phyloP scores from a whole-genome alignment of 2,888 invertebrate species.

The Xestia sexstrigata region DNA sequence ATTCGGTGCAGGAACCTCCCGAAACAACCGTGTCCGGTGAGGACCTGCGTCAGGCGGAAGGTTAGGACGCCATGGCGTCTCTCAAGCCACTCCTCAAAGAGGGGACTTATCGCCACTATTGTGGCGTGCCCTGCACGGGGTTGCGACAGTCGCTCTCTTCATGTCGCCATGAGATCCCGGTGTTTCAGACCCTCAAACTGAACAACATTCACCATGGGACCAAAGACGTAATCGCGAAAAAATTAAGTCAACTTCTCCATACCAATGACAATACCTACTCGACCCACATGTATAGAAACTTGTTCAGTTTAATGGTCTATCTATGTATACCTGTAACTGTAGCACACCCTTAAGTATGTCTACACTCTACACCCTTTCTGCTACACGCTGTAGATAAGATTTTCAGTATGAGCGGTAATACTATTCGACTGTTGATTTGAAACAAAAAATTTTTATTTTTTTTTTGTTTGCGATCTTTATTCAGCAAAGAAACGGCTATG shows the following conservation, averaged over 20 bases:
- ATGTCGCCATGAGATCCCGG: too few species aligned
- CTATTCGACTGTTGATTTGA: background rate
- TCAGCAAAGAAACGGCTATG: conserved; percentile 59
- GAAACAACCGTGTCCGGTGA: too few species aligned
- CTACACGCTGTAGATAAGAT: background rate
- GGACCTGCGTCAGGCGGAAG: too few species aligned
- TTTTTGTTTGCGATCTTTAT: conserved; percentile 39
- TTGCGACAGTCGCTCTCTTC: too few species aligned
- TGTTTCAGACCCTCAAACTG: background rate
- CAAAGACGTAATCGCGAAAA: background rate
- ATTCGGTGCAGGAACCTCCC: too few species aligned
- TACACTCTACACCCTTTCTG: background rate
- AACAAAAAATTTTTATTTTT: background rate
- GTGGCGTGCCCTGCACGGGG: too few species aligned
- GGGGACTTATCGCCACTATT: too few species aligned
- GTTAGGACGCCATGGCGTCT: too few species aligned
- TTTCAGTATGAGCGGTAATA: background rate
- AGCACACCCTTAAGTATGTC: background rate
- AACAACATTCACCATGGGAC: background rate
- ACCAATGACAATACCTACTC: background rate
- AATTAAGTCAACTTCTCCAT: background rate
- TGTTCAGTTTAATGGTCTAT: background rate
- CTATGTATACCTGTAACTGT: background rate
- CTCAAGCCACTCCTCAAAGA: too few species aligned
- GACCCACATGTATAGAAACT: background rate